Base-by-base conservation (phyloP, 1,140 invertebrate species). In the Colletes gigas region DNA sequence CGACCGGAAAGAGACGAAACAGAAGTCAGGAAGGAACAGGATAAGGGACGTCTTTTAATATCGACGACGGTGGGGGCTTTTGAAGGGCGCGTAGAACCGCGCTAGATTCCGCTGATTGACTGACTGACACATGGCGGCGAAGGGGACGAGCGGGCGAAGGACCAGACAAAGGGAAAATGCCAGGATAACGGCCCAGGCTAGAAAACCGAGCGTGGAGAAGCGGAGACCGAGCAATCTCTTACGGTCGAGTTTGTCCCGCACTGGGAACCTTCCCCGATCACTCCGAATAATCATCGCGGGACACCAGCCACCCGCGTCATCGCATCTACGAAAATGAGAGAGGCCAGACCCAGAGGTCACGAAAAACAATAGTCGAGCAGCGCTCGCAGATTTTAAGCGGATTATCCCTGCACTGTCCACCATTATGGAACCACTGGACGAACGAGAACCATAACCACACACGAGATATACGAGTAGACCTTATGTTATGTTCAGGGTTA, bases 231-330 rank as follows among this genome's bases (percentile, higher is more conserved):
- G 86, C 88, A 91, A 91, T 90, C 89, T 91, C 89, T 90, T 90
- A 91, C 86, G 88, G 81, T 87, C 85, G 84, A 91, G 73, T 90
- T 90, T 88, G 88, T 83, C 73, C 71, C 75, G 77, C 74, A 71
- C 62, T 44, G 74, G 75, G 57, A 76, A 83, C 44, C 67, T 79
- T 68, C 81, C 86, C 83, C 88, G 88, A 91, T 90, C 89, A 91
- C 89, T 91, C 88, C 84, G 85, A 91, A 90, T 90, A 91, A 91
- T 91, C 88, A 90, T 89, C 81, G 84, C 83, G 76, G 73, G 78
- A 81, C 81, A 75, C 63, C 57, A 73, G 50, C 68, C 69, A 50
- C 50, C 50, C 86, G 89, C 83, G 73, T 87, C 89, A 83, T 85
- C 83, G 89, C 88, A 80, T 89, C 82, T 75, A 69, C 65, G 69